Evolutionary conservation across 2,113 vertebrate species (phyloP).

Genomic region (Forbesichthys papilliferus): DNA sequence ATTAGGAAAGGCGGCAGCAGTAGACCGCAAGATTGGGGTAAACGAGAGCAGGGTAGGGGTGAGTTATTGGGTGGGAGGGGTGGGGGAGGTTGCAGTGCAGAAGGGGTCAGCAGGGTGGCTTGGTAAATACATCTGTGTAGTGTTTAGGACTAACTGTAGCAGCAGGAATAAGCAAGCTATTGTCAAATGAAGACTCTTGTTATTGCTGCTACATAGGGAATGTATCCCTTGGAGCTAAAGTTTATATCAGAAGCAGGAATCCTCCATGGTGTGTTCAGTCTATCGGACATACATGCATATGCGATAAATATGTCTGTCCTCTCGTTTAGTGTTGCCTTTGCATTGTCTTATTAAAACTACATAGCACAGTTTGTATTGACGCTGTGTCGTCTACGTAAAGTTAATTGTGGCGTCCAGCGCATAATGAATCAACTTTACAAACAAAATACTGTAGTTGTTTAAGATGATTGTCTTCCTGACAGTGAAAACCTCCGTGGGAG

Average conservation of each 20-base stretch:
- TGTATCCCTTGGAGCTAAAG: too few relatives aligned
- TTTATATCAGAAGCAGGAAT: background rate
- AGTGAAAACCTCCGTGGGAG: constrained; percentile 8
- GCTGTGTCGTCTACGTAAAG: background rate
- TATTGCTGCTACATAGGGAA: background rate
- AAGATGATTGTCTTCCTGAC: constrained; percentile 22
- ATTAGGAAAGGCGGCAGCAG: constrained; percentile 71
- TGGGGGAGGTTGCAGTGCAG: constrained; percentile 40
- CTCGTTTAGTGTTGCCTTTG: background rate
- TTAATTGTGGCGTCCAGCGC: constrained; percentile 44
- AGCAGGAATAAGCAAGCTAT: constrained; percentile 8
- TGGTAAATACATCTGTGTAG: constrained; percentile 31
- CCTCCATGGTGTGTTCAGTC: background rate
- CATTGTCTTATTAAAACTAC: background rate
- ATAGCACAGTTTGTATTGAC: background rate
- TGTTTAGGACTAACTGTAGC: background rate
- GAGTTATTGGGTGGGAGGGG: constrained; percentile 13
- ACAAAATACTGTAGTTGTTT: background rate
- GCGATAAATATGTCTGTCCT: background rate
- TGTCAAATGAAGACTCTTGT: constrained; percentile 16
- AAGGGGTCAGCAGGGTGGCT: constrained; percentile 28
- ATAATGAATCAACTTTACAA: constrained; percentile 5
- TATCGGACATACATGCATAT: background rate
- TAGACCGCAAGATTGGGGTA: constrained; percentile 49
- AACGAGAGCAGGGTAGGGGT: constrained; percentile 17